Percentiles rank a stretch among this genome's conserved stretches.
phyloP scores from a whole-genome alignment of 2,797 vertebrate species.

The Rallus crepitans region DNA sequence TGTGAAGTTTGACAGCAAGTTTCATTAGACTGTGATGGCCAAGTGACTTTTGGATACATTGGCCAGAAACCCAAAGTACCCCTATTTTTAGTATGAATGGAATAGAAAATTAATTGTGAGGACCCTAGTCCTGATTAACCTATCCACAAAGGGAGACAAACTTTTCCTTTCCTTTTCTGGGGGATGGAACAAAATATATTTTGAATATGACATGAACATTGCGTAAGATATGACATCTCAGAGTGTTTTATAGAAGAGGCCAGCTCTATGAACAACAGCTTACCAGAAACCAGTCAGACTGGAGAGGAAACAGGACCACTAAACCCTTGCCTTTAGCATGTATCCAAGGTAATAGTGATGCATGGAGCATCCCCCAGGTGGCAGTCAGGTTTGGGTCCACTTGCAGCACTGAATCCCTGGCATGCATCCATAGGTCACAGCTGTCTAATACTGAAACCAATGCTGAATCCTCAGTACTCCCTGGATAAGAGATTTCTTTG shows the following conservation, averaged over 20 bases:
- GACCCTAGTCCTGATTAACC: neutral
- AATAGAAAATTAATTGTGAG: conserved; percentile 9
- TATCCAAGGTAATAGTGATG: neutral
- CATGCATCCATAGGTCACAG: neutral
- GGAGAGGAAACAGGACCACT: neutral
- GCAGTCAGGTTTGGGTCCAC: neutral
- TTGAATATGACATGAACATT: neutral
- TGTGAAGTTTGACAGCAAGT: neutral
- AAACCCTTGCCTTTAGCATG: neutral
- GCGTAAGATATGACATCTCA: neutral
- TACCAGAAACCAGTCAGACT: neutral
- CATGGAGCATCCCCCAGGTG: neutral
- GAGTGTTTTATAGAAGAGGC: neutral
- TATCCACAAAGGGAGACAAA: neutral
- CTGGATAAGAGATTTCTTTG: neutral
- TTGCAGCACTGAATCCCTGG: neutral
- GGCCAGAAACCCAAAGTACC: neutral
- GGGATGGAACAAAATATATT: neutral
- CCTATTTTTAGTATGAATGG: neutral
- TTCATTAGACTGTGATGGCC: neutral
- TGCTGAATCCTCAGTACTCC: neutral
- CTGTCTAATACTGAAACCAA: neutral
- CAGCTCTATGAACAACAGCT: neutral
- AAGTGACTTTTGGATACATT: neutral
- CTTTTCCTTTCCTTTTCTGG: neutral